A percentile compares a stretch with the other conserved stretches of the same genome.
phyloP scores from a whole-genome alignment of 2,797 vertebrate species.

The Coendou prehensilis region DNA sequence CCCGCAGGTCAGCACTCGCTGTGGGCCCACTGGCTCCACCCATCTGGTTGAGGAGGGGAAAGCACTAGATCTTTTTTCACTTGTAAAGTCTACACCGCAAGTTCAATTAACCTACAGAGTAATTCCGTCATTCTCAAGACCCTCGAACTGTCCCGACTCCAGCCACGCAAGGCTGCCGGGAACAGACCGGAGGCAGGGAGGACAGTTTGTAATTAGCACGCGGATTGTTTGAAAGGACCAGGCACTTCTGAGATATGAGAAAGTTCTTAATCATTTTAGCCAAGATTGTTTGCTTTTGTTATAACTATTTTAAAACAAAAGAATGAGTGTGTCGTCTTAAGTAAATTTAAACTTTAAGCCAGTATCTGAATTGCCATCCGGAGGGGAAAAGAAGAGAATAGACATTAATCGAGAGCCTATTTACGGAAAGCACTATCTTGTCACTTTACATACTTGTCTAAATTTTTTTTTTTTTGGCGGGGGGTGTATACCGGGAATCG shows the following conservation, averaged over 20 bases:
- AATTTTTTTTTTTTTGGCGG: background rate
- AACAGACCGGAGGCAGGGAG: accelerated
- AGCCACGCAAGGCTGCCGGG: background rate
- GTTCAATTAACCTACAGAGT: background rate
- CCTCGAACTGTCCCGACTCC: background rate
- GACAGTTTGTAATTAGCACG: background rate
- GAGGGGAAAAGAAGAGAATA: background rate
- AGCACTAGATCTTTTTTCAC: background rate
- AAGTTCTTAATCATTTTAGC: background rate
- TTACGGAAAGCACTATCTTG: background rate
- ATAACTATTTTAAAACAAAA: background rate
- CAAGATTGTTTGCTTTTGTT: background rate
- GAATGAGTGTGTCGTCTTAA: background rate
- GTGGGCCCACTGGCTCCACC: accelerated
- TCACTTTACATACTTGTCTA: background rate
- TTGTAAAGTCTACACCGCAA: background rate
- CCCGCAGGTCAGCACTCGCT: accelerated
- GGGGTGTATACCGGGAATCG: no score
- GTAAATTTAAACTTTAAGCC: background rate
- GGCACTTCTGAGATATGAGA: background rate
- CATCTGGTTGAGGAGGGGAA: background rate
- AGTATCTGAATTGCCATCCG: background rate
- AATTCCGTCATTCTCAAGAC: background rate
- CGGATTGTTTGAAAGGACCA: background rate
- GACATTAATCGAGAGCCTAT: background rate